These are phyloP conservation scores for Chrysogorgia sp. DNA, from an alignment of 92 coral and sea anemone species.

Conservation along the genomic window DNA sequence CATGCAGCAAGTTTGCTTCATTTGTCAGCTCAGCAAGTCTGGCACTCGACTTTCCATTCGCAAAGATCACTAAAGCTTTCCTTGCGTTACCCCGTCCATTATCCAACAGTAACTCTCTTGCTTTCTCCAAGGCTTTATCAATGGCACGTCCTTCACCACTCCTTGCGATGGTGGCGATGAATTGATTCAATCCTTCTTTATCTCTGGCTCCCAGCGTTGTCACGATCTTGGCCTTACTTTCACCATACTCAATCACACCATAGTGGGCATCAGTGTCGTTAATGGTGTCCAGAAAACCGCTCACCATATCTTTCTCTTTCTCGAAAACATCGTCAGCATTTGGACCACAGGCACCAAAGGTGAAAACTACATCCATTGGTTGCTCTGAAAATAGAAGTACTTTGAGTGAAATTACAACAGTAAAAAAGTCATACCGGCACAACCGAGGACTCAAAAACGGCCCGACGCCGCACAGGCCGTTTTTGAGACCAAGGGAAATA, in stretches of 20 bases:
- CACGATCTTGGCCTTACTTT: conserved; percentile 31
- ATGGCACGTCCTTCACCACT: conserved; percentile 45
- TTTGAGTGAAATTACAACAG: neutral
- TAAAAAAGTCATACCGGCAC: too few species aligned
- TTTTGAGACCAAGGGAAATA: too few species aligned
- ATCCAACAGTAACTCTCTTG: conserved; percentile 21
- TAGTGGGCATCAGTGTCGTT: conserved; percentile 28
- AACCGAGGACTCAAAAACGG: too few species aligned
- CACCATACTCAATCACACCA: conserved; percentile 40
- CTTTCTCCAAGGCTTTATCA: conserved; percentile 34
- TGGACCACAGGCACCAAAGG: conserved; percentile 47
- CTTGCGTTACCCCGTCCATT: conserved; percentile 38
- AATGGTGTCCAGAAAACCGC: conserved; percentile 44
- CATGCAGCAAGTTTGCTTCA: conserved; percentile 31
- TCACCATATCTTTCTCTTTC: conserved; percentile 45
- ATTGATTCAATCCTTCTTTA: conserved; percentile 34
- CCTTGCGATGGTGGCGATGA: conserved; percentile 26
- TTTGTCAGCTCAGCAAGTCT: conserved; percentile 37
- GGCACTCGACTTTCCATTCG: conserved; percentile 38
- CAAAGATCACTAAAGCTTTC: conserved; percentile 42
- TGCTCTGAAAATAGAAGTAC: conserved; percentile 2
- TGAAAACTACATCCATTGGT: conserved; percentile 40
- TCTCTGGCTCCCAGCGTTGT: conserved; percentile 36
- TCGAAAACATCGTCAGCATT: conserved; percentile 42
- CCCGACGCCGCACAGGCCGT: too few species aligned